Percentiles rank a stretch among this genome's conserved stretches.
Conservation (phyloP, 2,888 invertebrate genomes). For the Syrphus vitripennis region DNA sequence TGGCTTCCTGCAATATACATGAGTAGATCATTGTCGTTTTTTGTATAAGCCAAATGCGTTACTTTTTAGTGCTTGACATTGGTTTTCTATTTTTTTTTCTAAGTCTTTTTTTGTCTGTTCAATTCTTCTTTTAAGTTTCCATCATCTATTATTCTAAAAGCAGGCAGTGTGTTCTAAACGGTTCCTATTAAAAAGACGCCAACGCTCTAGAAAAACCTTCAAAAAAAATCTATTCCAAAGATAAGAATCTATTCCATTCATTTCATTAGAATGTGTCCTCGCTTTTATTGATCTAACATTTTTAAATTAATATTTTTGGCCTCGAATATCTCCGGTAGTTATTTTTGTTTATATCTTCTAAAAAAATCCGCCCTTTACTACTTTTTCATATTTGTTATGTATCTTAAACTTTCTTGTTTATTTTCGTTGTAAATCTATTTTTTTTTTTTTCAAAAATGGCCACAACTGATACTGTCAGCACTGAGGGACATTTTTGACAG, state of each 20-base stretch:
- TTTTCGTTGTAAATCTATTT: background rate
- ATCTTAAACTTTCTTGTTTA: no score
- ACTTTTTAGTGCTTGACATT: background rate
- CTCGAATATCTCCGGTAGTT: conserved; percentile 32
- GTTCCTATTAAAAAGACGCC: background rate
- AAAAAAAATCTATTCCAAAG: background rate
- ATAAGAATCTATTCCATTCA: background rate
- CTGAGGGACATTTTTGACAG: conserved; percentile 1
- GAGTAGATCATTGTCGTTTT: no score
- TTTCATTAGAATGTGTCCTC: conserved; percentile 32
- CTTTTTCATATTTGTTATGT: background rate
- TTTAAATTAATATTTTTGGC: background rate
- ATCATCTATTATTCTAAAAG: background rate
- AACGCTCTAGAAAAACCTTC: background rate
- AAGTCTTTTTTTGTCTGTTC: background rate
- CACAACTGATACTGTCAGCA: background rate
- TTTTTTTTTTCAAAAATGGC: background rate
- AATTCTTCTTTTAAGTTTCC: background rate
- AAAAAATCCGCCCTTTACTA: background rate
- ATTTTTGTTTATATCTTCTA: background rate
- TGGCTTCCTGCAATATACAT: no score
- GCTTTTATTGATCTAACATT: conserved; percentile 22
- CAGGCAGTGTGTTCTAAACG: background rate
- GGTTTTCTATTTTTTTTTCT: background rate
- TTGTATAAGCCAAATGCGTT: no score